Base-by-base conservation (phyloP, 2,888 invertebrate species). In the Hypena proboscidalis region DNA sequence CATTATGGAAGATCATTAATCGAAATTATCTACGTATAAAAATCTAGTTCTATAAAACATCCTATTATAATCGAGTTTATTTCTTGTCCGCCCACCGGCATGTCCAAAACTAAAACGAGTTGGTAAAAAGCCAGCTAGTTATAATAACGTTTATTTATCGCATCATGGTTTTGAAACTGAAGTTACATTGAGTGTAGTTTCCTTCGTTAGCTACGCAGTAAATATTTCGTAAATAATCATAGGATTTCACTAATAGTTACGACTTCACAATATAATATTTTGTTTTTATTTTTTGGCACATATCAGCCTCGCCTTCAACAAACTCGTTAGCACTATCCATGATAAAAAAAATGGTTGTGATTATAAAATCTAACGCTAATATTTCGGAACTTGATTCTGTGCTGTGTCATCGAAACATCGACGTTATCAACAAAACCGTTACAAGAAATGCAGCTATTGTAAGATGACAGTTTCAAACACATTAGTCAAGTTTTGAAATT, bases 371-470 rank as follows among this genome's bases (percentile, higher is more conserved):
- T 17, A 17, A 5, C 5, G 17, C 4, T 17, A 4, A 17, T 17
- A 3, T 17, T 17, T 4, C 4, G 5, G 5, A 17, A 4, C 17
- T 3, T 4, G 17, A 4, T 4, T 5, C 3, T 17, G 3, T 25
- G 39, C 25, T 10, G 10, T 14, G 11, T 51, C 54, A 51, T 25
- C 4, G 9, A n/a, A n/a, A n/a, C n/a, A n/a, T n/a, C 3, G 39
- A 46, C 36, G 11, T 29, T 33, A 54, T 54, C 39, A 21, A 19
- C 17, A 17, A 17, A 25, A n/a, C 53, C 31, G 31, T 35, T 39
- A 37, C 20, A 35, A 4, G 21, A n/a, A 32, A 30, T 22, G 30
- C 26, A 26, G 26, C n/a, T 15, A 19, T 8, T 23, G 8, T 9
- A 2, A 26, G 11, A 4, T 13, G 26, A 6, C 4, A 29, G 4